Percentiles rank a stretch among this genome's conserved stretches.
Conservation (phyloP, 2,113 vertebrate genomes). For the Prolemur simus region DNA sequence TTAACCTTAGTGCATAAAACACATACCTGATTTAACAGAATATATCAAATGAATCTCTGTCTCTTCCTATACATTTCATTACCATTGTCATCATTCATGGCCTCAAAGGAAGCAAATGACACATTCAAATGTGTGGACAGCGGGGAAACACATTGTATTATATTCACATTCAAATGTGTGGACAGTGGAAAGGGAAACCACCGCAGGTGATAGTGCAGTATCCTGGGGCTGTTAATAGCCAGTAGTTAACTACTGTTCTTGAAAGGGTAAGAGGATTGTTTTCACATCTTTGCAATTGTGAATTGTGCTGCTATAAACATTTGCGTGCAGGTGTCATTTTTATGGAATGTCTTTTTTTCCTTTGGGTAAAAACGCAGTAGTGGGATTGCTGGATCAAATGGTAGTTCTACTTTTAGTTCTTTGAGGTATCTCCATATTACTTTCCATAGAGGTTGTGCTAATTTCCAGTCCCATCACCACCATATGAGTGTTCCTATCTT, state of each 20-base stretch:
- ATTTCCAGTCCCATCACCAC: no score
- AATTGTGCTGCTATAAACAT: no score
- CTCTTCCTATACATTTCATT: not conserved
- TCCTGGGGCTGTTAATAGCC: not conserved
- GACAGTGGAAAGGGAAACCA: not conserved
- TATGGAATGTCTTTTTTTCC: no score
- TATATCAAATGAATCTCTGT: not conserved
- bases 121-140: not conserved
- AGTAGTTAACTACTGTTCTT: not conserved
- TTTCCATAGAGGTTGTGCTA: no score
- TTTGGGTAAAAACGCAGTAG: no score
- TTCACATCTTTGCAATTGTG: no score
- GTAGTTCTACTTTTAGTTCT: no score
- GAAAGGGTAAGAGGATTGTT: not conserved
- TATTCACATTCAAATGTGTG: not conserved
- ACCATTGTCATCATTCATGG: not conserved
- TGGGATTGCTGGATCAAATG: no score
- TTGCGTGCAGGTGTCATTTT: no score
- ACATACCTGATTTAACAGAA: not conserved
- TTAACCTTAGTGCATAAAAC: not conserved
- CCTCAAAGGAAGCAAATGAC: not conserved
- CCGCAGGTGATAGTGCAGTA: not conserved
- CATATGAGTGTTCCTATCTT: no score
- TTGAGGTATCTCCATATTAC: no score
- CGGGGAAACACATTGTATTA: not conserved